A percentile compares a stretch with the other conserved stretches of the same genome.
These are phyloP conservation scores for Otis tarda DNA, from an alignment of 2,113 vertebrate genomes.

Conservation along the genomic window DNA sequence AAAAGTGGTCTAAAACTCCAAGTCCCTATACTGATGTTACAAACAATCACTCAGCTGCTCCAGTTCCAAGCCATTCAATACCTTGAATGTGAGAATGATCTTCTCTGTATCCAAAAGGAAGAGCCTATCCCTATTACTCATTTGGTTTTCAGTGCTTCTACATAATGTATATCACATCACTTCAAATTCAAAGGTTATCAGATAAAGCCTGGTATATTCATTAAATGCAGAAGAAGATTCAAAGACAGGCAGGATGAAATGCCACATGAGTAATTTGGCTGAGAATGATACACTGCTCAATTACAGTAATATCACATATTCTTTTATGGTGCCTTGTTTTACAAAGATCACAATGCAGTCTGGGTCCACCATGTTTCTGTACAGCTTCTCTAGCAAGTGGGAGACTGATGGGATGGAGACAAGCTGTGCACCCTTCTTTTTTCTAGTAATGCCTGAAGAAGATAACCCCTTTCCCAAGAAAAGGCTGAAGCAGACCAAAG, in stretches of 20 bases:
- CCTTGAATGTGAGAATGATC: background rate
- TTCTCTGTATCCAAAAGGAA: background rate
- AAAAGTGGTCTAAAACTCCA: background rate
- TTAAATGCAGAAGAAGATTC: background rate
- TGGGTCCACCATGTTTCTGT: background rate
- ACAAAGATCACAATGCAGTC: background rate
- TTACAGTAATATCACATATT: background rate
- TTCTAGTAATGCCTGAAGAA: background rate
- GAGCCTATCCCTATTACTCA: background rate
- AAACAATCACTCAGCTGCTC: background rate
- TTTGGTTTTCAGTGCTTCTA: background rate
- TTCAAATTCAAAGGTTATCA: background rate
- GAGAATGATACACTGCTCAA: background rate
- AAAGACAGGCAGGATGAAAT: background rate
- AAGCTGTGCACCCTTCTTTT: background rate
- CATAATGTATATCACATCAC: accelerated
- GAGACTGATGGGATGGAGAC: background rate
- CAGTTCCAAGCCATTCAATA: background rate
- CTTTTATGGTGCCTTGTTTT: background rate
- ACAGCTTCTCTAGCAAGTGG: background rate
- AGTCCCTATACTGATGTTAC: background rate
- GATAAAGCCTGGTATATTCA: background rate
- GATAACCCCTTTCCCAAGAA: background rate
- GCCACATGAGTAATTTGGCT: background rate
- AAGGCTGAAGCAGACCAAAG: background rate